A percentile compares a stretch with the other conserved stretches of the same genome.
These are phyloP conservation scores for Diuraphis noxia DNA, from an alignment of 1,140 invertebrate species.

Conservation along the genomic window DNA sequence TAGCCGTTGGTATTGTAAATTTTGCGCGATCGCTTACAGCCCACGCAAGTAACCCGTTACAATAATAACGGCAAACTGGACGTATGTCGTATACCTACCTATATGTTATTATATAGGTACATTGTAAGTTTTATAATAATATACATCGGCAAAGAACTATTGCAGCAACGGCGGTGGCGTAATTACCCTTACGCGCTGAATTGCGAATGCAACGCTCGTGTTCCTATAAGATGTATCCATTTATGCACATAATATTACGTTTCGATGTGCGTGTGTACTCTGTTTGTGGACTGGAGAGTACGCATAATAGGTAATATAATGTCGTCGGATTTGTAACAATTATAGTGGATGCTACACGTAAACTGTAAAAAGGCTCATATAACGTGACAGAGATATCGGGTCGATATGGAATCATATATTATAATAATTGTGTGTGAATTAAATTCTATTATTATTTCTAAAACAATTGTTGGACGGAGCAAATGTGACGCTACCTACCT, in stretches of 20 bases:
- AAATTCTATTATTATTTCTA: not conserved
- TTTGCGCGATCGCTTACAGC: not conserved
- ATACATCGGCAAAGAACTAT: not conserved
- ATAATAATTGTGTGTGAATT: not conserved
- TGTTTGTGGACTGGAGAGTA: not conserved
- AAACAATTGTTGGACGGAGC: not conserved
- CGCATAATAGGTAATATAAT: not conserved
- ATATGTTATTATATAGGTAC: not conserved
- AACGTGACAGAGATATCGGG: not conserved
- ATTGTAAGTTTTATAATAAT: not conserved
- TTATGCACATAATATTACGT: not conserved
- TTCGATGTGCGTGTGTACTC: not conserved
- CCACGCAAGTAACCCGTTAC: not conserved
- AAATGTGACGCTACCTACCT: not conserved
- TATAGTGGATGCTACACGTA: not conserved
- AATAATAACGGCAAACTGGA: not conserved
- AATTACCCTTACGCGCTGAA: not conserved
- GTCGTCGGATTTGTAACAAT: not conserved
- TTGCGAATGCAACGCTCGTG: not conserved
- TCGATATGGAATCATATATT: not conserved
- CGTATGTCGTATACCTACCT: not conserved
- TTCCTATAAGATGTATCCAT: not conserved
- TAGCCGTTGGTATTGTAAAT: not conserved
- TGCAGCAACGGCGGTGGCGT: not conserved
- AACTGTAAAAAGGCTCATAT: not conserved